Conservation (phyloP, 2,113 vertebrate genomes). For the Hydropotes inermis region DNA sequence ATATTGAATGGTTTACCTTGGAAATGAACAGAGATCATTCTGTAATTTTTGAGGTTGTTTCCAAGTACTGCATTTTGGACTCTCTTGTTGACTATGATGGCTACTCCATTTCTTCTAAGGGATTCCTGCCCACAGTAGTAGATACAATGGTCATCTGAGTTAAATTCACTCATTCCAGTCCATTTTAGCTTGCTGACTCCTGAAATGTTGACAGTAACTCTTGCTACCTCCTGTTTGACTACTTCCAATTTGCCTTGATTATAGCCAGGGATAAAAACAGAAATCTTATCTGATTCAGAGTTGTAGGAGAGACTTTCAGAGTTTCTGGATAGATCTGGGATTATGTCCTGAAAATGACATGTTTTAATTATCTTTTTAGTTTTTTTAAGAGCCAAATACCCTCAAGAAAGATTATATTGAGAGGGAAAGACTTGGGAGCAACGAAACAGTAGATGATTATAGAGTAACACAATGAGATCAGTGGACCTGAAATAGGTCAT, state of each 20-base stretch:
- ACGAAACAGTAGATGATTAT: not conserved
- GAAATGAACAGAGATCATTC: not conserved
- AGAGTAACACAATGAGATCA: not conserved
- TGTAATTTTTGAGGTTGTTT: not conserved
- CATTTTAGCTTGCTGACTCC: not conserved
- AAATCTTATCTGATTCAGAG: not conserved
- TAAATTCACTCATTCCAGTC: not conserved
- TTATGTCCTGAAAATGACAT: not conserved
- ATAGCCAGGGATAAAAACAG: not conserved
- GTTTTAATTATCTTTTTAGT: not conserved
- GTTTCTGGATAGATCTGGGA: not conserved
- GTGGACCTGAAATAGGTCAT: not conserved
- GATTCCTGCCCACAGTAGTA: not conserved
- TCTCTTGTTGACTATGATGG: not conserved
- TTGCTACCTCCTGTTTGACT: not conserved
- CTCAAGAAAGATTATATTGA: not conserved
- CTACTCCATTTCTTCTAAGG: not conserved
- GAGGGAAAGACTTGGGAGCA: not conserved
- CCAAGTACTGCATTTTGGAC: not conserved
- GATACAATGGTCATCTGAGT: not conserved
- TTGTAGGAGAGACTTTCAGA: not conserved
- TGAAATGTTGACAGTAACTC: fast-evolving
- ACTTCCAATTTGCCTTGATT: not conserved
- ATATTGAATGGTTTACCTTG: not conserved
- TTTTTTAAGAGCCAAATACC: not conserved